Evolutionary conservation across 2,797 vertebrate species (phyloP), one percentile per base, ranked within the genome.

Genomic region (Acanthopagrus latus): DNA sequence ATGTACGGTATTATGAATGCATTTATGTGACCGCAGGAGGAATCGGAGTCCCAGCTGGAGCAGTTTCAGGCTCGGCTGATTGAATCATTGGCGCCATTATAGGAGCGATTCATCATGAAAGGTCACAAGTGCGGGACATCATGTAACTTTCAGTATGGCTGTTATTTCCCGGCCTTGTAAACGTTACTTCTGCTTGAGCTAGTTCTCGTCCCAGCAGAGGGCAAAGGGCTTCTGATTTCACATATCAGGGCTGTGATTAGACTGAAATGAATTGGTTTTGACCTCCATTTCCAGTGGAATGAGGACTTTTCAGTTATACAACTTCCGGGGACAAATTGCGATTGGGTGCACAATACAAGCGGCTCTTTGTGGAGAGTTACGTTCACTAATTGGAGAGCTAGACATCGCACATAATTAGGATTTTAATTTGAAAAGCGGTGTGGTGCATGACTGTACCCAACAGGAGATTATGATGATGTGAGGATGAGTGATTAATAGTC

Each of bases 61-160:
- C 57, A 5, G 54, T 48, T 71, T 84, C 43, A 67, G 56, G 65
- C 59, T 68, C 20, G 14, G 46, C 66, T 64, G 80, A 78, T 76
- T 82, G 63, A 80, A 56, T 76, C 25, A 67, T 47, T 48, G 72
- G 29, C 18, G 0, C 52, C 2, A 27, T 38, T 48, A 1, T 55
- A 23, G 46, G n/a, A 73, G 54, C n/a, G 12, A 58, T 62, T 50
- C 52, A 20, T 38, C 48, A 29, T 9, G 0, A 77, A 82, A 85
- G 74, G 79, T 74, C 70, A 74, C 50, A 50, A 43, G 25, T 14
- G 41, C 7, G 25, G 1, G 41, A 44, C 44, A 20, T 33, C 17
- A 52, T 7, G 51, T 5, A 23, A 64, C 64, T 56, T 58, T 23
- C 23, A 17, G 8, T 56, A 12, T 21, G 21, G 16, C 29, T 11